Evolutionary conservation across 2,888 invertebrate genomes (phyloP).

Genomic region (Pandemis corylana): DNA sequence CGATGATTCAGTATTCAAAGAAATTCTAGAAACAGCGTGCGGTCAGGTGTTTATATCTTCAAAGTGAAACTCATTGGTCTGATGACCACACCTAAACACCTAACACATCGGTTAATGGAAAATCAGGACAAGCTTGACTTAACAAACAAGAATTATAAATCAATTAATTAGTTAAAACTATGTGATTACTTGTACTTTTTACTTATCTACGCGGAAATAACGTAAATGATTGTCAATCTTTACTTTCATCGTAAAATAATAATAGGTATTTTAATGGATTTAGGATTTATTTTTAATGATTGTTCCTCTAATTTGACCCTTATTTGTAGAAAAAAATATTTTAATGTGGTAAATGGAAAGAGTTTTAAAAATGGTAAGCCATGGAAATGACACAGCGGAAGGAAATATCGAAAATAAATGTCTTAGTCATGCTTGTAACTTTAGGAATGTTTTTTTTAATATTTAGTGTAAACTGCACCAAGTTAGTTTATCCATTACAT

Average conservation of each 20-base stretch:
- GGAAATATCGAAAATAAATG: conserved; percentile 18
- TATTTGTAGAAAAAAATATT: too few relatives aligned
- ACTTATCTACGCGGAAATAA: too few relatives aligned
- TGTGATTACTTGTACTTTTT: background rate
- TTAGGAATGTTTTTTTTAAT: background rate
- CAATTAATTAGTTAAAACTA: background rate
- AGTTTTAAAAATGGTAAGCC: background rate
- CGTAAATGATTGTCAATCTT: too few relatives aligned
- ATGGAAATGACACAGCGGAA: conserved; percentile 23
- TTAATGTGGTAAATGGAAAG: too few relatives aligned
- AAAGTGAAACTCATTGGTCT: conserved; percentile 28
- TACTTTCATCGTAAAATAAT: too few relatives aligned
- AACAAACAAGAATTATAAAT: background rate
- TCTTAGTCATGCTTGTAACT: conserved; percentile 6
- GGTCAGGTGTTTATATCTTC: conserved; percentile 35
- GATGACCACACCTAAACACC: conserved; percentile 4
- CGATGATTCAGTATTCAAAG: conserved; percentile 38
- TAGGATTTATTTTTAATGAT: too few relatives aligned
- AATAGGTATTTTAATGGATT: too few relatives aligned
- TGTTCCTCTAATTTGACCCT: too few relatives aligned
- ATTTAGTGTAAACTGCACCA: too few relatives aligned
- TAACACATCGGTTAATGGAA: conserved; percentile 9
- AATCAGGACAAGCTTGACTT: conserved; percentile 11
- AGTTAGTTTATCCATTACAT: too few relatives aligned
- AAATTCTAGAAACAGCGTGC: conserved; percentile 28